Evolutionary conservation across 1,140 invertebrate species (phyloP).

Genomic region (Zaprionus gabonicus): DNA sequence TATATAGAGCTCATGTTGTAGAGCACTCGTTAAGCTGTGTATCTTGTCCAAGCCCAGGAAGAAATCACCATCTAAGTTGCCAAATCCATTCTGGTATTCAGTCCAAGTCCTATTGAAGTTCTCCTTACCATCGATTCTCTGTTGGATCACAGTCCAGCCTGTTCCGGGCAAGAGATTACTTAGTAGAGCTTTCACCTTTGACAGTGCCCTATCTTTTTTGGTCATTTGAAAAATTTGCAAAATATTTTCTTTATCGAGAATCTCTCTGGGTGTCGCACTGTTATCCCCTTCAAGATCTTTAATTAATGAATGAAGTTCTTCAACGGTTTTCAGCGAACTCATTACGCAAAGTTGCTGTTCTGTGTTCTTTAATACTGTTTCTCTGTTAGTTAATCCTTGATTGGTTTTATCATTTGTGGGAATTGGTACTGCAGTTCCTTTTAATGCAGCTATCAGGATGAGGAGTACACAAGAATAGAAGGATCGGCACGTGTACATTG

Average conservation of each 20-base stretch:
- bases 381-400: not conserved
- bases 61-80: not conserved
- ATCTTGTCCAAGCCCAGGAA: conserved; percentile 11
- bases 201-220: not conserved
- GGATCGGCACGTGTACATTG: not conserved
- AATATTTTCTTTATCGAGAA: too few relatives aligned
- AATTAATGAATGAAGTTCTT: not conserved
- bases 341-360: not conserved
- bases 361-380: not conserved
- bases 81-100: not conserved
- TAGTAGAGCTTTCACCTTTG: not conserved
- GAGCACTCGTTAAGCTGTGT: not conserved
- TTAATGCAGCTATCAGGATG: not conserved
- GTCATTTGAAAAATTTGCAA: too few relatives aligned
- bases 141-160: conserved; percentile 12
- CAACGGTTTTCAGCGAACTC: not conserved
- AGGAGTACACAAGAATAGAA: not conserved
- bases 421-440: not conserved
- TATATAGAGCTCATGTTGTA: not conserved
- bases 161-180: not conserved
- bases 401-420: not conserved
- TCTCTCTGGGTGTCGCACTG: too few relatives aligned
- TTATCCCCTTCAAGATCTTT: not conserved
- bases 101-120: conserved; percentile 3
- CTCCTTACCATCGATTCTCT: conserved; percentile 1